Conservation (phyloP, 2,113 vertebrate genomes). For the Hydrolagus affinis region DNA sequence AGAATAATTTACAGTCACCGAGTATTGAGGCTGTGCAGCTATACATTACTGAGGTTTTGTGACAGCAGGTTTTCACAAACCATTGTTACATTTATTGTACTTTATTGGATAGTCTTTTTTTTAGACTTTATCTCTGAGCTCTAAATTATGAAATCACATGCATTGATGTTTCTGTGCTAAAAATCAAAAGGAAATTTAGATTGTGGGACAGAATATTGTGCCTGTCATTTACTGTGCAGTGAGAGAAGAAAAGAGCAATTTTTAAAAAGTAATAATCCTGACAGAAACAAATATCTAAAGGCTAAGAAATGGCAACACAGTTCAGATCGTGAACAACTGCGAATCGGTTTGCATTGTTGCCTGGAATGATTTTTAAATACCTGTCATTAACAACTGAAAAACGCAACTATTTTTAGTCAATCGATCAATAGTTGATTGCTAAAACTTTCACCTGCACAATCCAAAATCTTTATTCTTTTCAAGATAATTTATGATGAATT, state of each 20-base stretch:
- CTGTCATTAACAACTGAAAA: neutral
- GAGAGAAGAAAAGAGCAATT: neutral
- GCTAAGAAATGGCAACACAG: neutral
- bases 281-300: constrained; percentile 10
- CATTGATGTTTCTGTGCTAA: neutral
- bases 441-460: neutral
- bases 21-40: too few species aligned
- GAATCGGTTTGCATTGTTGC: neutral
- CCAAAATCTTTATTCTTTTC: neutral
- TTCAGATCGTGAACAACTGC: constrained; percentile 11
- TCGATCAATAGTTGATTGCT: constrained; percentile 10
- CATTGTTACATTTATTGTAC: constrained; percentile 9
- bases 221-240: neutral
- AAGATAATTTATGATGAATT: neutral
- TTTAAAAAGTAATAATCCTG: neutral
- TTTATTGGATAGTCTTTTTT: neutral
- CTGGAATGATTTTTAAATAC: neutral
- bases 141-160: neutral
- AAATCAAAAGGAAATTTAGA: neutral
- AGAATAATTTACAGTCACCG: too few species aligned
- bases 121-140: neutral
- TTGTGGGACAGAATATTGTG: neutral
- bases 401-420: constrained; percentile 12
- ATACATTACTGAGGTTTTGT: constrained; percentile 11
- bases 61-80: neutral